A percentile compares a stretch with the other conserved stretches of the same genome.
phyloP scores from a whole-genome alignment of 2,113 vertebrate genomes.

The Aptenodytes patagonicus region DNA sequence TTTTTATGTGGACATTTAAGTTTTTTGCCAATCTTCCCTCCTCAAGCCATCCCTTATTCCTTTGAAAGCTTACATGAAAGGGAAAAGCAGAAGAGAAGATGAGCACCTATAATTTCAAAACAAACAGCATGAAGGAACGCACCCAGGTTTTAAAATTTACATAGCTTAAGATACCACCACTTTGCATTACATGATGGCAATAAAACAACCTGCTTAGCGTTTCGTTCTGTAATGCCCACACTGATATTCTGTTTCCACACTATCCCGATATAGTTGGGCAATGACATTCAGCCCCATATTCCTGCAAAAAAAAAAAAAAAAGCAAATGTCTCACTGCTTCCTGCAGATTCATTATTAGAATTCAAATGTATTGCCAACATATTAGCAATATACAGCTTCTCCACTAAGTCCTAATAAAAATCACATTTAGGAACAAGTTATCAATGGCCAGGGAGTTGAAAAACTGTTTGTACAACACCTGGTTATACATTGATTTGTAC shows the following conservation, averaged over 20 bases:
- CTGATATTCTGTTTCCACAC: neutral
- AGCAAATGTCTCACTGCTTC: conserved; percentile 12
- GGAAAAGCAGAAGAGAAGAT: neutral
- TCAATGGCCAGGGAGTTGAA: neutral
- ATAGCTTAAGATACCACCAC: neutral
- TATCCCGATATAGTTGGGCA: neutral
- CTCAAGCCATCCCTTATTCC: neutral
- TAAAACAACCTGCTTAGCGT: neutral
- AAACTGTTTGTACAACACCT: neutral
- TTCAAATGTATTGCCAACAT: neutral
- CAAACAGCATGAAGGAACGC: neutral
- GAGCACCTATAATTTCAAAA: neutral
- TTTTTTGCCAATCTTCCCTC: neutral
- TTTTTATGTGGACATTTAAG: neutral
- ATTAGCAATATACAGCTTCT: neutral
- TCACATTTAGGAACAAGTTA: neutral
- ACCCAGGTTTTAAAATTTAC: neutral
- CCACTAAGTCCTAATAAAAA: neutral
- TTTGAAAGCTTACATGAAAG: neutral
- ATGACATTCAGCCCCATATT: neutral
- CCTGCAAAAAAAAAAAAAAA: neutral
- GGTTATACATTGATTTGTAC: neutral
- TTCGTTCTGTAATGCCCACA: neutral
- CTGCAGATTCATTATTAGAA: conserved; percentile 28
- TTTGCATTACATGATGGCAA: neutral